Evolutionary conservation across 1,140 invertebrate species (phyloP), one percentile per base, ranked within the genome.

Genomic region (Calliopsis andreniformis): DNA sequence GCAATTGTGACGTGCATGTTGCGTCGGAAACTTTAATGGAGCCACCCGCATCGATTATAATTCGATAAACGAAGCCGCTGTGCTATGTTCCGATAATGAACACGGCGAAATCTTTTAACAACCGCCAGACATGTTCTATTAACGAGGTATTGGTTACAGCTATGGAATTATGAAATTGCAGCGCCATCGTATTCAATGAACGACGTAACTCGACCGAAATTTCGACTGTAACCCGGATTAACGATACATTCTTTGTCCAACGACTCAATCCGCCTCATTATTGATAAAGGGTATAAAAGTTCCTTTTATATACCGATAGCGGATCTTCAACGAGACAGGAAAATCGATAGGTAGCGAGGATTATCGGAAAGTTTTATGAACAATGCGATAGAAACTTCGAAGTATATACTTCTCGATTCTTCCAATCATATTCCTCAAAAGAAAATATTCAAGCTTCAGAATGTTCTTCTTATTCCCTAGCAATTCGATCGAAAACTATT

Each of bases 51-150:
- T 23, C 18, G 56, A 59, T 42, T 32, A 59, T 59, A 59, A 59
- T 30, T 43, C 51, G 3, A 3, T 1, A 28, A 28, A 53, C 6
- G 35, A 10, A 39, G 35, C 35, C 35, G 35, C 35, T 10, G 35
- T 39, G 35, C 35, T 5, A 39, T 10, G 32, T 8, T 7, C 6
- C 69, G 32, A 28, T 53, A 51, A 30, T 20, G 69, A 72, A 42
- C 35, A n/a, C 55, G 8, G n/a, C 18, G 55, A n/a, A 59, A 59
- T 35, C 12, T n/a, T n/a, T 51, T 39, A 14, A 63, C 2, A 63
- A 30, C 30, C 58, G 42, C 63, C 56, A 39, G 8, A 47, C 45
- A 30, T 61, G 49, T 70, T 18, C 53, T 25, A 49, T 61, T 49
- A 49, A 28, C n/a, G 12, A 8, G 0, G 2, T 61, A 70, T 61